These are phyloP conservation scores for Lophura nycthemera DNA, from an alignment of 2,113 vertebrate genomes.

Conservation along the genomic window DNA sequence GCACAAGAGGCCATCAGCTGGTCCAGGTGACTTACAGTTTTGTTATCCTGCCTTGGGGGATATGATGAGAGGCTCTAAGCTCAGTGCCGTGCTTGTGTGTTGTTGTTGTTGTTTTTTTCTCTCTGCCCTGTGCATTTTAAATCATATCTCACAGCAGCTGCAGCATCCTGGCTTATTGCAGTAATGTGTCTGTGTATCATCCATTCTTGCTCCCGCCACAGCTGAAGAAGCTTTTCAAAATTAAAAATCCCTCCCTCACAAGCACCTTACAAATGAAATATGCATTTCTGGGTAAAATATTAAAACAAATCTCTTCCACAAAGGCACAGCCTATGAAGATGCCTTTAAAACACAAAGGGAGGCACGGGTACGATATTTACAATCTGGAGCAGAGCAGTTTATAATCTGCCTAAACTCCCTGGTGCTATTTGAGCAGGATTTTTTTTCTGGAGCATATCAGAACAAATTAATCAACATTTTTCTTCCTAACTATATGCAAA, in stretches of 20 bases:
- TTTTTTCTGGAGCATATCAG: conserved; percentile 1
- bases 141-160: not conserved
- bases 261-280: not conserved
- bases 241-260: not conserved
- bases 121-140: not conserved
- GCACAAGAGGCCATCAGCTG: not conserved
- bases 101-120: not conserved
- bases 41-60: not conserved
- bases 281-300: conserved; percentile 38
- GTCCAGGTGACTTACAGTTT: not conserved
- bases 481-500: conserved; percentile 2
- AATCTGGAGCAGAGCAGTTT: conserved; percentile 22
- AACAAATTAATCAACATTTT: conserved; percentile 60
- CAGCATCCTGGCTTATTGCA: not conserved
- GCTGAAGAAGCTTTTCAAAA: conserved; percentile 6
- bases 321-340: conserved; percentile 4
- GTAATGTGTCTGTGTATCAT: not conserved
- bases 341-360: conserved; percentile 30
- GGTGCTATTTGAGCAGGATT: not conserved
- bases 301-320: conserved; percentile 38
- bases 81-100: not conserved
- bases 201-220: not conserved
- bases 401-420: conserved; percentile 7
- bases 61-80: not conserved
- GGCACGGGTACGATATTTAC: conserved; percentile 54